Evolutionary conservation across 2,888 invertebrate species (phyloP).

Genomic region (Parthenolecanium corni): DNA sequence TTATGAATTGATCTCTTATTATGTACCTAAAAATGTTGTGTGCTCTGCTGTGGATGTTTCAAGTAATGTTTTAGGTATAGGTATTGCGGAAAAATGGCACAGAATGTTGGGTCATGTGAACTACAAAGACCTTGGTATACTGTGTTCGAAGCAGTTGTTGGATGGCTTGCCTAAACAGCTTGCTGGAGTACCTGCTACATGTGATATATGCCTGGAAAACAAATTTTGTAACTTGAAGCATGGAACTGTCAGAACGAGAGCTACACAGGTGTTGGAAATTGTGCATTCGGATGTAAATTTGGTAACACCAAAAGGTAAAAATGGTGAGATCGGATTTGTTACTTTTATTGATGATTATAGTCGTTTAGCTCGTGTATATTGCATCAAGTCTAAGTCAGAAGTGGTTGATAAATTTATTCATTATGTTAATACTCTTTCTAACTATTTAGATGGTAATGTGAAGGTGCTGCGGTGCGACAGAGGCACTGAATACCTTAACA

Average conservation of each 20-base stretch:
- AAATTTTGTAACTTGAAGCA: conserved; percentile 7
- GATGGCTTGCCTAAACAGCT: conserved; percentile 15
- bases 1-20: background rate
- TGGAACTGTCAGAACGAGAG: background rate
- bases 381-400: conserved; percentile 31
- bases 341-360: conserved; percentile 33
- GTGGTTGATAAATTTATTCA: conserved; percentile 30
- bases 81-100: conserved; percentile 5
- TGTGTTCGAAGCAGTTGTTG: background rate
- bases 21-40: background rate
- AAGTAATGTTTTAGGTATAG: background rate
- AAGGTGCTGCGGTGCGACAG: conserved; percentile 29
- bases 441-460: conserved; percentile 24
- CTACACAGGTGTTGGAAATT: conserved; percentile 3
- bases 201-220: conserved; percentile 6
- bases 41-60: background rate
- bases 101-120: conserved; percentile 17
- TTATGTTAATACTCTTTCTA: conserved; percentile 30
- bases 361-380: conserved; percentile 30
- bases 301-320: conserved; percentile 17
- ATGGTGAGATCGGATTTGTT: conserved; percentile 32
- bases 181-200: background rate
- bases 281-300: conserved; percentile 14
- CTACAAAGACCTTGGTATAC: background rate
- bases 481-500: conserved; percentile 30